phyloP scores from a whole-genome alignment of 2,113 vertebrate genomes.

The Hipposideros armiger region DNA sequence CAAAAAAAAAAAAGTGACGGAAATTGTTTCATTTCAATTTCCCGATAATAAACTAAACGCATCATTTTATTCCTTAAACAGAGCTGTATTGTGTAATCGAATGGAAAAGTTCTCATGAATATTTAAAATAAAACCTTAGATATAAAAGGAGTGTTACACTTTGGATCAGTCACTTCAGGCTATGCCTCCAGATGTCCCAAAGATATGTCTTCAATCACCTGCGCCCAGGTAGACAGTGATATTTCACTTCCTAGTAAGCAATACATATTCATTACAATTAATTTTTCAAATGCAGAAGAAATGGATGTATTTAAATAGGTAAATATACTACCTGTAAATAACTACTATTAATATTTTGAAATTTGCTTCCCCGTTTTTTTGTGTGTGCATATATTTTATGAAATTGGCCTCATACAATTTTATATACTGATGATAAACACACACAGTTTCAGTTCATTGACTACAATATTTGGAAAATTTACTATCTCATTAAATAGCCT shows the following conservation, averaged over 20 bases:
- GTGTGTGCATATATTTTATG: not conserved
- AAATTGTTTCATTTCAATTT: conserved; percentile 7
- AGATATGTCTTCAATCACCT: not conserved
- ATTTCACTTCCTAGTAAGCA: not conserved
- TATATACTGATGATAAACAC: not conserved
- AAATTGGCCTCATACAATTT: not conserved
- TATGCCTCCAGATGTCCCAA: not conserved
- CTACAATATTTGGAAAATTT: not conserved
- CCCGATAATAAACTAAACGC: not conserved
- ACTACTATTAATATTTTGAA: not conserved
- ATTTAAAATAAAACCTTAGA: not conserved
- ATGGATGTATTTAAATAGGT: not conserved
- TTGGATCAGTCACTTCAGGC: not conserved
- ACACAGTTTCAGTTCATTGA: not conserved
- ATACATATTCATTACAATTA: not conserved
- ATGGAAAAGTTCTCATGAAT: not conserved
- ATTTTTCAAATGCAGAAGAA: conserved; percentile 41
- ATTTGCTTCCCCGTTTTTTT: not conserved
- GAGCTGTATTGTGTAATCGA: not conserved
- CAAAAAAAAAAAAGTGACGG: not conserved
- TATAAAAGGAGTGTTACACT: conserved; percentile 17
- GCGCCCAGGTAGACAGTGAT: not conserved
- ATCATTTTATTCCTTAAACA: not conserved
- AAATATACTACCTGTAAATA: not conserved
- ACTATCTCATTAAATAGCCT: not conserved